Base-by-base conservation (phyloP, 2,797 vertebrate species). In the Ceryle rudis region DNA sequence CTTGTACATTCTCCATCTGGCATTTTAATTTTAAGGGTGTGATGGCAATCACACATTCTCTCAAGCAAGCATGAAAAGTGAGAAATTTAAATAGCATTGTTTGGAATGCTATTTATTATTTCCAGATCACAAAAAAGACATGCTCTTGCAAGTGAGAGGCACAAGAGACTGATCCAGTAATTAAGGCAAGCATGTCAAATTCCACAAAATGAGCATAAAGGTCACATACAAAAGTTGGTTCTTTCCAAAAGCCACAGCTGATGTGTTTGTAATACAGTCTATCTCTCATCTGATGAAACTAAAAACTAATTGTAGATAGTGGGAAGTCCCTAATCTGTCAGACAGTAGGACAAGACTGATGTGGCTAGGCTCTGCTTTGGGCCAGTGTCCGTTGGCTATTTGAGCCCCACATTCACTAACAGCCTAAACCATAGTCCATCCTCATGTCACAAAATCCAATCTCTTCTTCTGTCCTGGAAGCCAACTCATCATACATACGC, bases 51-150 rank as follows among this genome's bases (percentile, higher is more conserved):
- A 7, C 73, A 74, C 18, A 0, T 72, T 65, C 75, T 78, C 57
- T 69, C 72, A 74, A 83, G 58, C 54, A 72, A 84, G 37, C 61
- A 47, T 11, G 29, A 39, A 41, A 78, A 86, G 69, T 69, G 85
- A 93, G 77, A 83, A 61, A 49, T 77, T 5, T 82, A 60, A 90
- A 79, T 66, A 62, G 62, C 73, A 7, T 60, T 79, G 74, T 86
- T 95, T 47, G 58, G 54, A 84, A 73, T 66, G 66, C 25, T 60
- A 23, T 86, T 96, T 85, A 89, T 96, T 79, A 44, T 89, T 91
- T 92, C 90, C 81, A 92, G 86, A 62, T 84, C 74, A 75, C n/a
- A 25, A 55, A 67, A 55, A 41, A 15, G 57, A 73, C 51, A n/a
- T 55, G 54, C 21, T 83, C 4, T 49, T 3, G 2, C 33, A 46